These are phyloP conservation scores for Apomyelois bistriatella DNA, from an alignment of 2,888 invertebrate genomes.

Conservation along the genomic window DNA sequence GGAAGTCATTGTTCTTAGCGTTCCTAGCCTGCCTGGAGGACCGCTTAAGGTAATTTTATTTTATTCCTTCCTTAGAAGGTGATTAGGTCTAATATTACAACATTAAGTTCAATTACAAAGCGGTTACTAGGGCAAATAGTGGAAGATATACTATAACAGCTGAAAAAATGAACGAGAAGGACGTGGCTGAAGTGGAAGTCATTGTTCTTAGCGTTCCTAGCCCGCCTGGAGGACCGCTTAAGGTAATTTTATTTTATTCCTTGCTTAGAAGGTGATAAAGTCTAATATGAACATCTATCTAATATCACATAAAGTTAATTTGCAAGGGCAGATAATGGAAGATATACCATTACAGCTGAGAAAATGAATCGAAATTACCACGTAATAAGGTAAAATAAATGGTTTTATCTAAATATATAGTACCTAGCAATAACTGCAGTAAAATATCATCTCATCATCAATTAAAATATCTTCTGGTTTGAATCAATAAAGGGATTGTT, in stretches of 20 bases:
- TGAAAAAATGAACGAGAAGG: conserved; percentile 95
- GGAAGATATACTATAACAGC: conserved; percentile 95
- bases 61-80: not conserved
- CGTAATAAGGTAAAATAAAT: too few species aligned
- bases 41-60: conserved; percentile 86
- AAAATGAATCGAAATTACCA: too few species aligned
- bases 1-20: conserved; percentile 93
- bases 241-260: conserved; percentile 68
- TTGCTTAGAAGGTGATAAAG: not conserved
- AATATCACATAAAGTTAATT: too few species aligned
- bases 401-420: too few species aligned
- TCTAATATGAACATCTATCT: too few species aligned
- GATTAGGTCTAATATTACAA: not conserved
- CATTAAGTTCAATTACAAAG: conserved; percentile 87
- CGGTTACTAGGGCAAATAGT: conserved; percentile 91
- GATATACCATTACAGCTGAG: too few species aligned
- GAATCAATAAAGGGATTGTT: too few species aligned
- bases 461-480: too few species aligned
- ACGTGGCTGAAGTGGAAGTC: conserved; percentile 95
- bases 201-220: conserved; percentile 93
- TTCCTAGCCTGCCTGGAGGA: conserved; percentile 93
- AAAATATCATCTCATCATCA: too few species aligned
- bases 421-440: too few species aligned
- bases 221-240: conserved; percentile 94
- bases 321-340: too few species aligned